Percentiles rank a stretch among this genome's conserved stretches.
Conservation (phyloP, 2,797 vertebrate species). For the Neosilurus mollespiculum region DNA sequence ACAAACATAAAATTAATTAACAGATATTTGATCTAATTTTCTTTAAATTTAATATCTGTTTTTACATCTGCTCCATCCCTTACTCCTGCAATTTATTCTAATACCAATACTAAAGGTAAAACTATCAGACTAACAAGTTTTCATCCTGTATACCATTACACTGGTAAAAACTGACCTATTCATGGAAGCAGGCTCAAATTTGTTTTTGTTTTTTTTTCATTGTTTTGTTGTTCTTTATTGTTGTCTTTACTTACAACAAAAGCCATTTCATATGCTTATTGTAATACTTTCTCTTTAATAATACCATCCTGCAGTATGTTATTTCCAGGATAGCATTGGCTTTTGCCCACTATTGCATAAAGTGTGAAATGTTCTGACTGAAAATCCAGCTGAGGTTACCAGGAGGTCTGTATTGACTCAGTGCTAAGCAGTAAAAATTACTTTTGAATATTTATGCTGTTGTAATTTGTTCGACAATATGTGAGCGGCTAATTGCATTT, state of each 20-base stretch:
- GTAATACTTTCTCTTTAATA: neutral
- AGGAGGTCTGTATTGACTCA: neutral
- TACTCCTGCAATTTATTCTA: neutral
- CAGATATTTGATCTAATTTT: too few relatives aligned
- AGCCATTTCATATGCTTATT: neutral
- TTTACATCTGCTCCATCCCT: too few relatives aligned
- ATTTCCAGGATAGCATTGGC: neutral
- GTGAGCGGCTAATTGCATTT: constrained; percentile 44
- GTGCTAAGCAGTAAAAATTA: neutral
- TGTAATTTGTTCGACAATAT: constrained; percentile 58
- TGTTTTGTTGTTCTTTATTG: neutral
- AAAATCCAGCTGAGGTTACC: neutral
- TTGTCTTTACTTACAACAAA: neutral
- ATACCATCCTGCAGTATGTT: neutral
- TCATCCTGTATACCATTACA: neutral
- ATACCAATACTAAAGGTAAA: neutral
- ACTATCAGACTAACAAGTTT: neutral
- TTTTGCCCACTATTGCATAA: neutral
- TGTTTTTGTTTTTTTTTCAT: too few relatives aligned
- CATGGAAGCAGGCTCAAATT: too few relatives aligned
- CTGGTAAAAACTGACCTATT: neutral
- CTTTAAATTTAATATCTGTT: too few relatives aligned
- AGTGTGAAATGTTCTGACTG: neutral
- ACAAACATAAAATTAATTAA: too few relatives aligned
- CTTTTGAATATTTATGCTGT: constrained; percentile 10